Base-by-base conservation (phyloP, 2,888 invertebrate genomes). In the Thyatira batis region DNA sequence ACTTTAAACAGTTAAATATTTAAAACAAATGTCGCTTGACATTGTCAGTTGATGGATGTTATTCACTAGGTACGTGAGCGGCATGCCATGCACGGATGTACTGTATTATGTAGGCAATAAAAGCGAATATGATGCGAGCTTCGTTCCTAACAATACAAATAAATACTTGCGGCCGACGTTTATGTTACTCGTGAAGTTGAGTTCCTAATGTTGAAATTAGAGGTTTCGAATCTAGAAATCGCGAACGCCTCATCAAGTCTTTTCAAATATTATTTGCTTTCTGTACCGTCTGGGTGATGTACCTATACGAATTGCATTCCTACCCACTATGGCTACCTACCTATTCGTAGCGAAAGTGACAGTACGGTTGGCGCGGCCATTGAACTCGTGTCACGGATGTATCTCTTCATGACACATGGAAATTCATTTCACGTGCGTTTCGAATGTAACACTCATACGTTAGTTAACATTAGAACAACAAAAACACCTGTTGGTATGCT, bases 311-410 rank as follows among this genome's bases (percentile, higher is more conserved):
- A 43, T 43, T 9, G 11, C 17, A 53, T 27, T 43, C 49, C 60
- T 46, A 44, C 54, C 58, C 49, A 51, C 48, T 58, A 49, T 43
- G 51, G 51, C 55, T 54, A 61, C 71, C 73, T 75, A 74, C 73
- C 67, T 71, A 72, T 76, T 60, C 79, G 69, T 70, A 79, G 89
- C 82, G 90, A 91, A 90, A 91, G 90, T 85, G 72, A 72, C 69
- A 65, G 58, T n/a, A 57, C 66, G 72, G 46, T 60, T 45, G 63
- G 56, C 49, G 73, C 68, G 83, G 85, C 82, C 84, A 63, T 59
- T 80, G 86, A 86, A 77, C 87, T 64, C 71, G 53, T 66, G 67
- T 74, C 69, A 72, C 68, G 74, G 79, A 73, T 84, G 82, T 83
- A 83, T 83, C 84, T 82, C 69, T 64, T 67, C 62, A 62, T 67